Evolutionary conservation across 2,797 vertebrate genomes (phyloP), one percentile per base, ranked within the genome.

Genomic region (Spatula versicolor): DNA sequence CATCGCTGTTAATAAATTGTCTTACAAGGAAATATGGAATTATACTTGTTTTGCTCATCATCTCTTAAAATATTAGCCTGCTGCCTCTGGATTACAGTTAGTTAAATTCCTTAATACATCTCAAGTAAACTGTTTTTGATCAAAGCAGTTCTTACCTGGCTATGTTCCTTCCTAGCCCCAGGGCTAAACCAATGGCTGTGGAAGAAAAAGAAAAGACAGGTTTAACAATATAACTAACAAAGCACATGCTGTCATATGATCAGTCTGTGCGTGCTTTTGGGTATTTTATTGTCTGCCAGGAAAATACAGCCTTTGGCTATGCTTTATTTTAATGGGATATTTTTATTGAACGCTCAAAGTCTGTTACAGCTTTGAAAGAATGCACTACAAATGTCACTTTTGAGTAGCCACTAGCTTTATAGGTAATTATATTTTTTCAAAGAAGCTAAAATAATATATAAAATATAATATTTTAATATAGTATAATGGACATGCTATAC

Each of bases 111-210:
- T 75, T 63, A 66, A 95, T 77, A 91, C 76, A 85, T 63, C 60
- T 78, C 66, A 82, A 91, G 75, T 54, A 86, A 96, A 93, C 33
- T 87, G 81, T 81, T 96, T 72, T 83, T 92, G 93, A 93, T 94
- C 83, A 94, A 95, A 96, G 90, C 66, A 72, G 63, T 80, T 96
- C 98, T 98, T 98, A 98, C 98, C 98, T 98, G 98, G 96, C 96
- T 96, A 46, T 98, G 98, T 74, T 98, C 98, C 93, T 98, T 98
- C 94, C 98, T 97, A 85, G 97, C 95, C 86, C 97, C 98, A 77
- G 98, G 97, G 97, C 94, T 97, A 96, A 98, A 98, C 98, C 98
- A 98, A 89, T 97, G 98, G 91, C 98, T 98, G 97, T 87, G 93
- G 94, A 95, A 97, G 90, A 96, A 97, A 97, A 91, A 92, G 93